A percentile compares a stretch with the other conserved stretches of the same genome.
Evolutionary conservation across 2,113 vertebrate species (phyloP).

Genomic region (Telmatochromis brichardi): DNA sequence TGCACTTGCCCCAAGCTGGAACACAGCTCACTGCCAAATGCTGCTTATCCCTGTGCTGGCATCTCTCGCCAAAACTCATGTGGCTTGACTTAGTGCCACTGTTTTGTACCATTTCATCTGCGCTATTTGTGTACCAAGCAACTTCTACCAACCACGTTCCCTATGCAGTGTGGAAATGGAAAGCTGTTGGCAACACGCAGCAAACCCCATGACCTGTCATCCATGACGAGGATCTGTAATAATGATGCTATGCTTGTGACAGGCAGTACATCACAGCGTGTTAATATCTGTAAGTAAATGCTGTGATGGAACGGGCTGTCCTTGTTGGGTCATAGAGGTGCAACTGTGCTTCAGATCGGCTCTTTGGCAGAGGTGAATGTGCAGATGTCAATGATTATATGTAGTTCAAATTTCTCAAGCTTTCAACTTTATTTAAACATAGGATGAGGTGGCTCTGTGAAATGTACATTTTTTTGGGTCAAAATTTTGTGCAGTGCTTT

Average conservation of each 20-base stretch:
- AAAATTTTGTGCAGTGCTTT: neutral
- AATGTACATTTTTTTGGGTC: neutral
- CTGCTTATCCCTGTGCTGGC: constrained; percentile 26
- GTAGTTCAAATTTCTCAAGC: neutral
- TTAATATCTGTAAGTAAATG: neutral
- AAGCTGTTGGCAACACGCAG: neutral
- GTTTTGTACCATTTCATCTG: constrained; percentile 6
- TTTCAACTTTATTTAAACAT: neutral
- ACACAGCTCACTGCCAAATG: constrained; percentile 19
- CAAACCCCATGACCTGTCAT: neutral
- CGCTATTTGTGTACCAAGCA: constrained; percentile 11
- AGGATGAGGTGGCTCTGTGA: neutral
- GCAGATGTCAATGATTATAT: neutral
- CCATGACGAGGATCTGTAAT: neutral
- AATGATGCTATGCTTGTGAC: neutral
- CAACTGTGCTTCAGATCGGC: neutral
- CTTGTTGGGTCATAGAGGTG: neutral
- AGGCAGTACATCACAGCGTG: neutral
- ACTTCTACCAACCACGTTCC: neutral
- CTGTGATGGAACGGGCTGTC: constrained; percentile 8
- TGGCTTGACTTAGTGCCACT: constrained; percentile 27
- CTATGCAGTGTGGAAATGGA: constrained; percentile 1
- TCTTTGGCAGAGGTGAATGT: neutral
- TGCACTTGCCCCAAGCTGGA: neutral
- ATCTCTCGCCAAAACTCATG: constrained; percentile 12